Evolutionary conservation across 2,888 invertebrate genomes (phyloP), one percentile per base, ranked within the genome.

Genomic region (Hirtodrosophila trivittata): DNA sequence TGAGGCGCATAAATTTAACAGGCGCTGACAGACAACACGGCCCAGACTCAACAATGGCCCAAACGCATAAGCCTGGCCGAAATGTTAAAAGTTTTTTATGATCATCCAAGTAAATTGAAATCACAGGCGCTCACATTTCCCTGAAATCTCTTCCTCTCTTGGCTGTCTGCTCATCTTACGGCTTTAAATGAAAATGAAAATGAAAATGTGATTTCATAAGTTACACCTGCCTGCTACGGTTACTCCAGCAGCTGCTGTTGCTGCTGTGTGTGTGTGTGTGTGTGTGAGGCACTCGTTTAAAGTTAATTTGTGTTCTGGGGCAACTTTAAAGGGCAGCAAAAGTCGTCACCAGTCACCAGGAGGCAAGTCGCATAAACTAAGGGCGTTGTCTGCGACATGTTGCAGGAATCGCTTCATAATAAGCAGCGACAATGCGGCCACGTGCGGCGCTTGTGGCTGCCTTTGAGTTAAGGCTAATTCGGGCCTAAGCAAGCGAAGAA

Each of bases 41-140:
- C 46, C 16, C 14, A 14, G 26, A 13, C 12, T 28, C 58, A 13
- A 13, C 28, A 28, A 28, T 28, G 28, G 28, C 28, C 7, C 2
- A n/a, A 28, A 28, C 5, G 28, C 5, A 21, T 21, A 21, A 26
- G 32, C 7, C 41, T 33, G 26, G 28, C n/a, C 37, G 26, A 56
- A 63, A 52, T 49, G 54, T 35, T 35, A 42, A 54, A 71, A 77
- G 52, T 60, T 77, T 68, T 65, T 82, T 66, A 76, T 46, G 83
- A 67, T 64, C 74, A 47, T 55, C 69, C 66, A 55, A 83, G 62
- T 80, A 80, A 83, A 80, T 83, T 80, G 83, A 80, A 80, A 80
- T 80, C 83, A 67, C 67, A 51, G 66, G 55, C 37, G 39, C 28
- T 45, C 49, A 21, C 30, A 9, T 7, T 14, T 25, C 30, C 41